These are phyloP conservation scores for Sebastes fasciatus DNA, from an alignment of 2,113 vertebrate species.

Conservation along the genomic window DNA sequence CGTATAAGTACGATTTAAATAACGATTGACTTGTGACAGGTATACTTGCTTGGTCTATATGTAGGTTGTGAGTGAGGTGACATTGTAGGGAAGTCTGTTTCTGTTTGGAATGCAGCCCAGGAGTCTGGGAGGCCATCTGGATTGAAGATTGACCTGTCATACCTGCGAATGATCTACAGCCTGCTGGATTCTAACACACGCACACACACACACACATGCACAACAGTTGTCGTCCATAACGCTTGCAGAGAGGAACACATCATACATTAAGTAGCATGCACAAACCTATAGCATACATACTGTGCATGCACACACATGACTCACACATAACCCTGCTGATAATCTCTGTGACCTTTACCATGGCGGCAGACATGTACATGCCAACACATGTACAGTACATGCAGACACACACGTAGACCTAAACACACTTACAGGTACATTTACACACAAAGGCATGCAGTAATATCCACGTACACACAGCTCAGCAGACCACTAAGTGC, in stretches of 20 bases:
- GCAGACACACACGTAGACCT: neutral
- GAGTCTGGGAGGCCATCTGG: constrained; percentile 71
- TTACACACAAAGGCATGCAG: neutral
- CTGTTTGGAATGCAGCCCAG: constrained; percentile 59
- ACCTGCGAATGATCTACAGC: constrained; percentile 74
- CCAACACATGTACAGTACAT: neutral
- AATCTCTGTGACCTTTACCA: constrained; percentile 39
- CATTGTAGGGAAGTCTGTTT: constrained; percentile 38
- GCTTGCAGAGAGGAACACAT: neutral
- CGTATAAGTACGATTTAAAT: neutral
- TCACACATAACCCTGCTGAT: constrained; percentile 7
- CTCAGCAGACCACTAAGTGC: neutral
- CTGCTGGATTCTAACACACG: constrained; percentile 44
- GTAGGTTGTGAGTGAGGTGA: constrained; percentile 13
- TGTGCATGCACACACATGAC: constrained; percentile 5
- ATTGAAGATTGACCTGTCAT: constrained; percentile 76
- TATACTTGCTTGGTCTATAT: neutral
- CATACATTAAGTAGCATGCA: neutral
- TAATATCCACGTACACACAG: neutral
- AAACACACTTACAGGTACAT: neutral
- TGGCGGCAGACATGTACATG: neutral
- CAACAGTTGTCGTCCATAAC: neutral
- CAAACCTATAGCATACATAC: neutral
- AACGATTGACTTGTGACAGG: neutral
- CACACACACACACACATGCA: constrained; percentile 17